These are phyloP conservation scores for Malacoraja senta DNA, from an alignment of 2,797 vertebrate species.

Conservation along the genomic window DNA sequence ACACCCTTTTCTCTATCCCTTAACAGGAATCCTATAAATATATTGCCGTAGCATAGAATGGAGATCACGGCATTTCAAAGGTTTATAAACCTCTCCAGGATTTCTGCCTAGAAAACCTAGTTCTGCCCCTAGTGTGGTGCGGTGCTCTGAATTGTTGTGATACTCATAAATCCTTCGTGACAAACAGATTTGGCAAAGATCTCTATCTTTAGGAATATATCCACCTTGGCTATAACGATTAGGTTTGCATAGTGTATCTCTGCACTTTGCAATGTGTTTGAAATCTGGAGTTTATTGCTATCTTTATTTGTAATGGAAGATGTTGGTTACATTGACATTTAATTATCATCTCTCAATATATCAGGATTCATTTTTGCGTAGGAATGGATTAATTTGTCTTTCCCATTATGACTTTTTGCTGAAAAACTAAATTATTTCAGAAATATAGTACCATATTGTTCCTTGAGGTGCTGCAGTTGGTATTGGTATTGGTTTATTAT, in stretches of 20 bases:
- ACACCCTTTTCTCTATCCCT: no score
- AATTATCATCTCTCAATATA: not conserved
- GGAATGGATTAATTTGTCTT: not conserved
- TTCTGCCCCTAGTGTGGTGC: no score
- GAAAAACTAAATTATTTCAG: not conserved
- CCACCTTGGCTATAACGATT: not conserved
- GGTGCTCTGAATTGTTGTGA: not conserved
- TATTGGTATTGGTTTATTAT: not conserved
- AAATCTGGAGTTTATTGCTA: not conserved
- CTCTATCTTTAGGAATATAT: not conserved
- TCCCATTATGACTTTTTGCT: not conserved
- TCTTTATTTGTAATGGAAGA: conserved; percentile 1
- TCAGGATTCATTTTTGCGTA: not conserved
- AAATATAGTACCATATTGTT: not conserved
- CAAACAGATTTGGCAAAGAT: not conserved
- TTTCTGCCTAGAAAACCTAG: no score
- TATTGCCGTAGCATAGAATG: not conserved
- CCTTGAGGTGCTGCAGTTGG: not conserved
- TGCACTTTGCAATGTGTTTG: not conserved
- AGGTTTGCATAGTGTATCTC: not conserved
- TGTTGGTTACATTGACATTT: not conserved
- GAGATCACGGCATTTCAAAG: not conserved
- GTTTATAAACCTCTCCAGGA: not conserved
- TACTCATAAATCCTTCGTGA: no score
- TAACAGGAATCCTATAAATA: no score